A percentile compares a stretch with the other conserved stretches of the same genome.
phyloP scores from a whole-genome alignment of 2,888 invertebrate genomes.

The Bellardia pandia region DNA sequence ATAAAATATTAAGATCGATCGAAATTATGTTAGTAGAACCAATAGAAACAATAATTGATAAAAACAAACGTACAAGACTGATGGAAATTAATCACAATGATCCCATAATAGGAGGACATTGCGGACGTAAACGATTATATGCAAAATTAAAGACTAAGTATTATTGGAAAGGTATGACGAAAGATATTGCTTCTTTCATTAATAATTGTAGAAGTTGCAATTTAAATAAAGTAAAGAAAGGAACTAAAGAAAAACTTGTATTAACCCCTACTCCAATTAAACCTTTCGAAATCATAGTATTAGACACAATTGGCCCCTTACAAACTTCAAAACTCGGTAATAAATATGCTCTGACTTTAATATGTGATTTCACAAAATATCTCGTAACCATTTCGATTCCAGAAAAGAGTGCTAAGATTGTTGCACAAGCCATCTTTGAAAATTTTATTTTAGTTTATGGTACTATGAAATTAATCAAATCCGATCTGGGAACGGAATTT shows the following conservation, averaged over 20 bases:
- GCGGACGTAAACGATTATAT: slow-evolving; percentile 32
- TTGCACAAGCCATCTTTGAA: neutral
- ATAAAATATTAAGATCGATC: slow-evolving; percentile 31
- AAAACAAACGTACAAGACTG: neutral
- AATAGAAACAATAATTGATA: neutral
- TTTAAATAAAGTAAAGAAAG: slow-evolving; percentile 54
- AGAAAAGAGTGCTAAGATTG: neutral
- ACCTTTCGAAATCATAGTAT: slow-evolving; percentile 67
- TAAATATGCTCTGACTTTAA: too few species aligned
- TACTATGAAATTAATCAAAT: neutral
- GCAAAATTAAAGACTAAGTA: slow-evolving; percentile 59
- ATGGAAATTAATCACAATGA: slow-evolving; percentile 33
- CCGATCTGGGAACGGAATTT: neutral
- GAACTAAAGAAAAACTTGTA: slow-evolving; percentile 41
- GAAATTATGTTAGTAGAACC: slow-evolving; percentile 45
- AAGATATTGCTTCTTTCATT: too few species aligned
- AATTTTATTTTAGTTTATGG: slow-evolving; percentile 9
- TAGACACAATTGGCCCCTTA: slow-evolving; percentile 73
- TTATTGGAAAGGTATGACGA: too few species aligned
- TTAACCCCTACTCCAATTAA: slow-evolving; percentile 43
- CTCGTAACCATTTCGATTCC: too few species aligned
- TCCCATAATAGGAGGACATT: slow-evolving; percentile 30
- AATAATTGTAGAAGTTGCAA: too few species aligned
- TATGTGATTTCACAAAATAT: too few species aligned
- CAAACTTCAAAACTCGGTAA: too few species aligned